Base-by-base conservation (phyloP, 1,140 invertebrate species). In the Bilobella aurantiaca region DNA sequence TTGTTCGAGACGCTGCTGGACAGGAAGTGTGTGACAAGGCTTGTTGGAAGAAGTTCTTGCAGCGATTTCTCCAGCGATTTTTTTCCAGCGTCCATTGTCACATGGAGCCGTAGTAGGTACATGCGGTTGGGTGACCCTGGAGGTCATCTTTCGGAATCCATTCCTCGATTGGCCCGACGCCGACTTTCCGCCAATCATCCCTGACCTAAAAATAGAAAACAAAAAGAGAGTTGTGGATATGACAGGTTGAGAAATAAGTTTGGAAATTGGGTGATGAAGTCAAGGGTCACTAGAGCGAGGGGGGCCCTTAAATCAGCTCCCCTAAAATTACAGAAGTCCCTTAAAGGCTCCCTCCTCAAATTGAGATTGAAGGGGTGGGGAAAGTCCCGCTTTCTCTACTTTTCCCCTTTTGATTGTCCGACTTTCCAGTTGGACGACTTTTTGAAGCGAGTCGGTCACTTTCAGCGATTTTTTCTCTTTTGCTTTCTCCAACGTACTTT, bases 131-230 rank as follows among this genome's bases (percentile, higher is more conserved):
- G 62, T 69, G 68, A 65, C 70, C 82, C 71, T 84, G 82, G 37
- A 84, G 78, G 5, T 82, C 75, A 53, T 82, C 81, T 57, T 78
- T 76, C 0, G 82, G 77, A 49, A 84, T 84, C 81, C 82, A 82
- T 64, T 84, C 82, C 64, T 84, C 83, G 31, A 81, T 78, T 0
- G 83, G 82, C 27, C 59, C 63, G 14, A 71, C 70, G 16, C 64
- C 42, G 2, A 47, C 29, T 3, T 56, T 8, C 62, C 69, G 69
- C 37, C 62, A 69, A 1, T 69, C 68, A 58, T 72, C 66, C 23
- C 71, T 63, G 3, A 72, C 68, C 71, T 72, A 57, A 0, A 58
- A 49, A 23, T 5, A 64, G 46, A 64, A 63, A 53, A 16, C 5
- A 5, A 53, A 53, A 23, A 53, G 25, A 53, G 25, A 23, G 14